These are phyloP conservation scores for Neotoxoptera formosana DNA, from an alignment of 1,140 invertebrate species.

Conservation along the genomic window DNA sequence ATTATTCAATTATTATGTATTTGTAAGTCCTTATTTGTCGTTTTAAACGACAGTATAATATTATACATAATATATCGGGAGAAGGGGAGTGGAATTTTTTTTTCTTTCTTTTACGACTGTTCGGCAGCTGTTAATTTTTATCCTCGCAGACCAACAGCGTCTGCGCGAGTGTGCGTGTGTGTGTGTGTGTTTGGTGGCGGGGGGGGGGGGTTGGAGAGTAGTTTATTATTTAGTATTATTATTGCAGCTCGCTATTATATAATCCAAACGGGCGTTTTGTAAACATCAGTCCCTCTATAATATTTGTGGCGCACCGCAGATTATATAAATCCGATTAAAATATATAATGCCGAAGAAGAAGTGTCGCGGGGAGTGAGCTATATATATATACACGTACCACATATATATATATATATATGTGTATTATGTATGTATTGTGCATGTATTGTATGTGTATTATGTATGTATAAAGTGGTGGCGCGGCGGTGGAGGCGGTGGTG, in stretches of 20 bases:
- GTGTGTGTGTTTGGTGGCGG: neutral
- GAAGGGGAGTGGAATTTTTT: neutral
- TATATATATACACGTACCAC: too few relatives aligned
- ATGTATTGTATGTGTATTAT: too few relatives aligned
- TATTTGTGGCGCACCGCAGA: constrained; percentile 30
- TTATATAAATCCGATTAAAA: constrained; percentile 46
- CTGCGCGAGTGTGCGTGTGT: neutral
- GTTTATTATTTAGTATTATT: constrained; percentile 44
- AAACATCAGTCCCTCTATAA: constrained; percentile 28
- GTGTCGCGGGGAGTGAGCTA: neutral
- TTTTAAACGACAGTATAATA: neutral
- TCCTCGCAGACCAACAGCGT: neutral
- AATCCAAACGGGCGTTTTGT: constrained; percentile 35
- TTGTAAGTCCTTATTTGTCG: neutral
- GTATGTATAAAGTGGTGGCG: neutral
- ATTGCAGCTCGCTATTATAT: constrained; percentile 34
- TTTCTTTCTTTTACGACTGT: neutral
- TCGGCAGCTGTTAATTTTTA: constrained; percentile 34
- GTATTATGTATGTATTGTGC: too few relatives aligned
- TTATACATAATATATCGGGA: neutral
- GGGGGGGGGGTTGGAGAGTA: neutral
- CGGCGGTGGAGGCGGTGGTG: too few relatives aligned
- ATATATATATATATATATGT: neutral
- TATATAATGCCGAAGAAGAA: constrained; percentile 1
- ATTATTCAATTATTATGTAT: neutral